Conservation (phyloP, 2,113 vertebrate genomes). For the Agapornis roseicollis region DNA sequence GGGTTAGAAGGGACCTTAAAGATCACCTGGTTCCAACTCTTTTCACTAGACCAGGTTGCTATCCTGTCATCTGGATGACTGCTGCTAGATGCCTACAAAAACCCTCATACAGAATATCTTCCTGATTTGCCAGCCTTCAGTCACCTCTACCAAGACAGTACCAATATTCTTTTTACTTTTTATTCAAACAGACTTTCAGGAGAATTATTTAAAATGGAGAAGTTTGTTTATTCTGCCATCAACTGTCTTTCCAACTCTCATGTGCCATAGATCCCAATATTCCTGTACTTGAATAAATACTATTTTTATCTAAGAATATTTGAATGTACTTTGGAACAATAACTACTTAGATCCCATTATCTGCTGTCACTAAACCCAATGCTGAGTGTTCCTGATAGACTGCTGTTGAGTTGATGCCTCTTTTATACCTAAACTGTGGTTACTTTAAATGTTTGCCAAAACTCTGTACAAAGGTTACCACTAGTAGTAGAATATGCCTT, state of each 20-base stretch:
- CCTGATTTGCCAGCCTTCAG: not conserved
- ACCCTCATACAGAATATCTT: not conserved
- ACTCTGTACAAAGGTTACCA: not conserved
- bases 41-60: not conserved
- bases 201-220: not conserved
- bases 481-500: not conserved
- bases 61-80: not conserved
- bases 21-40: not conserved
- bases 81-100: not conserved
- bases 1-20: not conserved
- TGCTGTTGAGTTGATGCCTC: not conserved
- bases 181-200: not conserved
- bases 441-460: not conserved
- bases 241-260: not conserved
- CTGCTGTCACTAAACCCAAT: not conserved
- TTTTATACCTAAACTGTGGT: not conserved
- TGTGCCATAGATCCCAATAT: not conserved
- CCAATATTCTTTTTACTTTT: not conserved
- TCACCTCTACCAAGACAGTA: not conserved
- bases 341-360: not conserved
- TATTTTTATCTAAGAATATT: not conserved
- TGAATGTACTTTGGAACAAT: not conserved
- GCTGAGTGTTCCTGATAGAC: not conserved
- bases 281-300: not conserved
- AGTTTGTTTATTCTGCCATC: not conserved